These are phyloP conservation scores for Proisotoma minuta DNA, from an alignment of 2,888 invertebrate genomes.

Conservation along the genomic window DNA sequence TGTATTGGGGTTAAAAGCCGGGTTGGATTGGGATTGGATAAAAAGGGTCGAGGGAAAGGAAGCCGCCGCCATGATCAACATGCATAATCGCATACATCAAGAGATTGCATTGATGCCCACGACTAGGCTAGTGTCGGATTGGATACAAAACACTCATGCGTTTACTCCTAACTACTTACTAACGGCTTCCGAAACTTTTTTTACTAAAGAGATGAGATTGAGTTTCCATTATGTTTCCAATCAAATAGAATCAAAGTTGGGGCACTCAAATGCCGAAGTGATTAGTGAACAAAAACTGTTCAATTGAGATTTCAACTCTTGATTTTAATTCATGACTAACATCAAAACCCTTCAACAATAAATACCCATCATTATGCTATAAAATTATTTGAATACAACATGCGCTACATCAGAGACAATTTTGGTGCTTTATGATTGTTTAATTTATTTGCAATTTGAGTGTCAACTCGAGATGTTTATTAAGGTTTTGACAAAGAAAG, in stretches of 20 bases:
- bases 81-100: constrained; percentile 17
- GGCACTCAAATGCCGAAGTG: constrained; percentile 1
- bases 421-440: too few relatives aligned
- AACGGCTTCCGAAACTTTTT: too few relatives aligned
- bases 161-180: too few relatives aligned
- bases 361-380: too few relatives aligned
- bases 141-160: constrained; percentile 1
- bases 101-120: neutral
- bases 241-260: neutral
- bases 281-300: constrained; percentile 14
- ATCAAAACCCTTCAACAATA: neutral
- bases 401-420: too few relatives aligned
- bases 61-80: constrained; percentile 27
- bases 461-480: too few relatives aligned
- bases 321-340: neutral
- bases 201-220: neutral
- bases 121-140: neutral
- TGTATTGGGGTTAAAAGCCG: too few relatives aligned
- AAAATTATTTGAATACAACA: too few relatives aligned
- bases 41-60: constrained; percentile 8
- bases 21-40: too few relatives aligned
- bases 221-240: constrained; percentile 6
- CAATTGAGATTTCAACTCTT: constrained; percentile 8
- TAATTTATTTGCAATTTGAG: too few relatives aligned
- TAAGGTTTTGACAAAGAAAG: too few relatives aligned